Percentiles rank a stretch among this genome's conserved stretches.
Evolutionary conservation across 1,140 invertebrate genomes (phyloP).

Genomic region (Oscheius sp.): DNA sequence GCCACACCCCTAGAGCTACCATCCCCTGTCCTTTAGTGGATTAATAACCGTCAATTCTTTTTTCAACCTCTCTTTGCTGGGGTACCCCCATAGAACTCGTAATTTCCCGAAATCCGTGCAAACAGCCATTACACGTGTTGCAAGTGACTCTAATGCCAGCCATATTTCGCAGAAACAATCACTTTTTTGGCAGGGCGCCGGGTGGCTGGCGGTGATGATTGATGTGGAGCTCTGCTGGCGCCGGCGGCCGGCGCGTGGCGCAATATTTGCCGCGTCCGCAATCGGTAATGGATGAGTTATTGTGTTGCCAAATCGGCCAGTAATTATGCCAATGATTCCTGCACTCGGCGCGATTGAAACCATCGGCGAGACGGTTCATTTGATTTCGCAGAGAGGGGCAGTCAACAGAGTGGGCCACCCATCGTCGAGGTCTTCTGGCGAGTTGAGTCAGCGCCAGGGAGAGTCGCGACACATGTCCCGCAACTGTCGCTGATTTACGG

Average conservation of each 20-base stretch:
- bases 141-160: too few species aligned
- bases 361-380: too few species aligned
- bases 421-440: neutral
- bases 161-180: neutral
- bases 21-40: too few species aligned
- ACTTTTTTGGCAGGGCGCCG: neutral
- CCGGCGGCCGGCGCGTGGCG: neutral
- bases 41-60: too few species aligned
- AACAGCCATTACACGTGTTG: too few species aligned
- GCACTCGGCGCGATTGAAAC: too few species aligned
- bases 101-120: too few species aligned
- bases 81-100: too few species aligned
- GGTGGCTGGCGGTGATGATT: neutral
- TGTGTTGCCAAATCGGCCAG: slow-evolving; percentile 2
- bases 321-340: slow-evolving; percentile 3
- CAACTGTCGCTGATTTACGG: slow-evolving; percentile 10
- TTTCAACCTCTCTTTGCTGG: too few species aligned
- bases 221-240: neutral
- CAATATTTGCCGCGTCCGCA: slow-evolving; percentile 9
- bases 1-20: too few species aligned
- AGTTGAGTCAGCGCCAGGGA: neutral
- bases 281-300: slow-evolving; percentile 14
- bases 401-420: too few species aligned
- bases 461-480: slow-evolving; percentile 5
- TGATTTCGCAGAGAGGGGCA: too few species aligned